Evolutionary conservation across 2,113 vertebrate genomes (phyloP), one percentile per base, ranked within the genome.

Genomic region (Vulpes lagopus): DNA sequence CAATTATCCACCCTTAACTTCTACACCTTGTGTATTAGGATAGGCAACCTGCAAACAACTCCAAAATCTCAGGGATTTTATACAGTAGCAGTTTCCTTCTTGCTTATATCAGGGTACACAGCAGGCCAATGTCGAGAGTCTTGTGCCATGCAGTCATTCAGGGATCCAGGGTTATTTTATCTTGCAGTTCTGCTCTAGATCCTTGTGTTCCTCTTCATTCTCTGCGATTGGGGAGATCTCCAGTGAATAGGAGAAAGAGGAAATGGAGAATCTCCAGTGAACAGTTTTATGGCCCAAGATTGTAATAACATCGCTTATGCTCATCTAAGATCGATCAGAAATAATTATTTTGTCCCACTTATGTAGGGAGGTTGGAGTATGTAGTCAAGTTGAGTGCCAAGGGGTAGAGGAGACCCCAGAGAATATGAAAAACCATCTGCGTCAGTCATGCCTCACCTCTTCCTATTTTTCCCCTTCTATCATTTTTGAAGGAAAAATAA

Each of bases 1-100:
- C 1, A n/a, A 94, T 95, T 59, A 96, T 49, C 80, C 62, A 90
- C 6, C 8, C 5, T 97, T 94, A 59, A 92, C 64, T 57, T 95
- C 62, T 35, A 80, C 0, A 89, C 5, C 14, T 11, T 32, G 51
- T 22, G 60, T 78, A 19, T 57, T 69, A 71, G 35, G 84, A 15
- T 53, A 27, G 55, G 19, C 10, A 43, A 38, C 1, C 25, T 64
- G 17, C 25, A 59, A 85, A 76, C 3, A 93, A 32, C 32, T 87
- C 27, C 1, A 38, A 27, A 83, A 43, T 79, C 64, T 83, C 59
- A 16, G 35, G 60, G 74, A 10, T 84, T 87, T 51, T 64, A 55
- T 49, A 4, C 35, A 30, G 25, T 14, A 38, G 49, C 30, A 27
- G 7, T 74, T 78, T 35, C 6, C 22, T 32, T 71, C 23, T 55